Conservation (phyloP, 2,888 invertebrate genomes). For the Drosophila parthenogenetica region DNA sequence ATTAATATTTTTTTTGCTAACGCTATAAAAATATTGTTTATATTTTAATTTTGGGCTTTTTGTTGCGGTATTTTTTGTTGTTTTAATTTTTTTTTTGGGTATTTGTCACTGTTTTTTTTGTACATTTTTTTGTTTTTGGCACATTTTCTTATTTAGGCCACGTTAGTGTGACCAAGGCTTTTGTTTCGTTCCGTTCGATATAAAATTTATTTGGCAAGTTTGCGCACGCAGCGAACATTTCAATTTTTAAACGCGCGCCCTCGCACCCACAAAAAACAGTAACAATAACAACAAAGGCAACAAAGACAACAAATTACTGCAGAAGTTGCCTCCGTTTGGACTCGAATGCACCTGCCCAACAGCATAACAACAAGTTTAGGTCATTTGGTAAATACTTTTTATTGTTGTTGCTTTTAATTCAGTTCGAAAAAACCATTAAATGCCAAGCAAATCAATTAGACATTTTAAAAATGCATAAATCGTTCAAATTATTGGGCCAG, state of each 20-base stretch:
- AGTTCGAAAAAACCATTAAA: constrained; percentile 18
- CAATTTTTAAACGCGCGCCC: constrained; percentile 56
- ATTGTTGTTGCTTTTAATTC: constrained; percentile 5
- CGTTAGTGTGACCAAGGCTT: constrained; percentile 64
- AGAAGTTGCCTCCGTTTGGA: constrained; percentile 23
- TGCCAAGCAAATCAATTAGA: constrained; percentile 71
- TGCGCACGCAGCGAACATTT: constrained; percentile 69
- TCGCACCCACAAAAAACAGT: constrained; percentile 19
- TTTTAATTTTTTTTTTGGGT: constrained; percentile 5
- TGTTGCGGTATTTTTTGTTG: constrained; percentile 16
- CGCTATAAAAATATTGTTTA: constrained; percentile 58
- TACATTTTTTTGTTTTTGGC: constrained; percentile 18
- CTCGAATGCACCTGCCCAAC: constrained; percentile 51
- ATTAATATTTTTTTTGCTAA: constrained; percentile 36
- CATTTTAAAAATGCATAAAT: constrained; percentile 69
- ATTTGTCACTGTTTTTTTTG: constrained; percentile 16
- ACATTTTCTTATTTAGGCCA: constrained; percentile 74
- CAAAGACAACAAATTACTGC: constrained; percentile 5
- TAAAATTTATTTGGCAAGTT: constrained; percentile 70
- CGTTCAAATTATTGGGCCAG: constrained; percentile 43
- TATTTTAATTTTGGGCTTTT: constrained; percentile 31
- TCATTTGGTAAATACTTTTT: constrained; percentile 34
- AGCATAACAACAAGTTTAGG: constrained; percentile 49
- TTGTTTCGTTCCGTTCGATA: constrained; percentile 32
- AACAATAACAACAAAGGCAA: constrained; percentile 19